Conservation (phyloP, 2,113 vertebrate species). For the Macquaria ambigua region DNA sequence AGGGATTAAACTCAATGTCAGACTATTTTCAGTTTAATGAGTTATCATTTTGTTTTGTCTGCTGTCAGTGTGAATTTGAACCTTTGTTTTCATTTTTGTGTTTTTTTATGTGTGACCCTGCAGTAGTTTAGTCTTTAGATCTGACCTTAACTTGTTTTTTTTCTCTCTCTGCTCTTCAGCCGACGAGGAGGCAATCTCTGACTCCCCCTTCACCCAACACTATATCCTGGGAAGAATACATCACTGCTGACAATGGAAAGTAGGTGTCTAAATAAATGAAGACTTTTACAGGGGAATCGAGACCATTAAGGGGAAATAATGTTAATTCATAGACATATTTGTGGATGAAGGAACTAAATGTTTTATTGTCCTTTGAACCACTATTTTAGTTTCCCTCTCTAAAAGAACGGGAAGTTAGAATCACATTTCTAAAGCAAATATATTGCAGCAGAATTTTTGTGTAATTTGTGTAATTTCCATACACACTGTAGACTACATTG, state of each 20-base stretch:
- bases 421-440: neutral
- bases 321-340: neutral
- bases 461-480: neutral
- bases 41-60: neutral
- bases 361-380: neutral
- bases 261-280: slow-evolving; percentile 68
- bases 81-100: neutral
- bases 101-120: neutral
- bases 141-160: neutral
- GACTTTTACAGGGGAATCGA: neutral
- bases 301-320: neutral
- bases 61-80: neutral
- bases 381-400: neutral
- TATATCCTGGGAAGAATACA: slow-evolving; percentile 98
- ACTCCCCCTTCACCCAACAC: slow-evolving; percentile 93
- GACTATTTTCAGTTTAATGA: neutral
- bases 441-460: neutral
- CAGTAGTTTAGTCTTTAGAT: neutral
- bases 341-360: neutral
- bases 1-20: neutral
- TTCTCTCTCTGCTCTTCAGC: slow-evolving; percentile 78
- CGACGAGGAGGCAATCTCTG: slow-evolving; percentile 92
- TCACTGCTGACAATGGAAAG: slow-evolving; percentile 96
- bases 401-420: neutral
- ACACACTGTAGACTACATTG: neutral